Base-by-base conservation (phyloP, 1,140 invertebrate species). In the Halyomorpha halys region DNA sequence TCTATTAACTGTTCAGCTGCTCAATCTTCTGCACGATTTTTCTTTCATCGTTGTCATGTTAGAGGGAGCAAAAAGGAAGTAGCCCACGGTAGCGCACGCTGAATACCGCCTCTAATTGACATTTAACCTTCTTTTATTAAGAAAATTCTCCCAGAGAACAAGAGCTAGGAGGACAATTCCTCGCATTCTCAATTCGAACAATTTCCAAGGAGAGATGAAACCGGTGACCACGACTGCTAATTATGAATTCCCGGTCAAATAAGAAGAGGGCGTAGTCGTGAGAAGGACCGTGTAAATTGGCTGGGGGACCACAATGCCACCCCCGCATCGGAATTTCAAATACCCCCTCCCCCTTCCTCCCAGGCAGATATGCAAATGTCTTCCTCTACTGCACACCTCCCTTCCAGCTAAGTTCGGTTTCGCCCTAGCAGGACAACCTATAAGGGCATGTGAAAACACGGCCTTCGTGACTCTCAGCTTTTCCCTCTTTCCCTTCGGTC, bases 311-410 rank as follows among this genome's bases (percentile, higher is more conserved):
- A 63, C 51, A 49, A 63, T 51, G 62, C 21, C 34, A 62, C 44
- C 61, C 39, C 61, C 23, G 47, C 62, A 63, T 63, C 62, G 62
- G 62, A 63, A 63, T 63, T 63, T 63, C 62, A 63, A 63, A 63
- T 63, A 23, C 62, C 34, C 21, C 62, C 21, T 49, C 47, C 49
- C 21, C 27, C 18, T 9, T 30, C 27, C 25, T 18, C 54, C 30
- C 2, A 23, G 30, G 56, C 59, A 18, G 44, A 62, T 27, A 47
- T 44, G 53, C 53, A 56, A 56, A 56, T 56, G 19, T 15, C 34
- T 39, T 39, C 13, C 34, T 39, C 34, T 39, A 39, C 34, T 39
- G 34, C 34, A 39, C 34, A 39, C 34, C 34, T 39, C 4, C 34
- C 34, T 39, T 13, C 34, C 1, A 39, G 34, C 34, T 6, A 39